These are phyloP conservation scores for Drosophila vallismaia DNA, from an alignment of 2,888 invertebrate species.

Conservation along the genomic window DNA sequence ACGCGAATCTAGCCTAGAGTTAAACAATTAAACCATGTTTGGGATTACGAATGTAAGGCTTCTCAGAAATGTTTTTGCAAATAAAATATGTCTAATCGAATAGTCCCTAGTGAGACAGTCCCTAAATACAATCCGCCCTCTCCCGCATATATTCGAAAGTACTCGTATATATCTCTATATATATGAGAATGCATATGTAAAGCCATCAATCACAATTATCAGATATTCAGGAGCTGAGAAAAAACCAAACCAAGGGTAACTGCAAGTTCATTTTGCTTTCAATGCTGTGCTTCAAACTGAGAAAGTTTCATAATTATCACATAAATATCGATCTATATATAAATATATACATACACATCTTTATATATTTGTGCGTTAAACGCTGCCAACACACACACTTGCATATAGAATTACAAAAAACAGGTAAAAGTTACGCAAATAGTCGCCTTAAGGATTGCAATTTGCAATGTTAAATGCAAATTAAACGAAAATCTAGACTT, in stretches of 20 bases:
- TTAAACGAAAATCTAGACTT: slow-evolving; percentile 20
- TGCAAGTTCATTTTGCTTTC: slow-evolving; percentile 59
- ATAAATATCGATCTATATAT: slow-evolving; percentile 29
- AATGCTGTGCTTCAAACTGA: slow-evolving; percentile 57
- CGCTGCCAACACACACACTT: slow-evolving; percentile 47
- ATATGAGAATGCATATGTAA: slow-evolving; percentile 26
- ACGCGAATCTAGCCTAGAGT: slow-evolving; percentile 35
- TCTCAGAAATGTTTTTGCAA: slow-evolving; percentile 19
- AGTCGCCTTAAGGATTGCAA: slow-evolving; percentile 58
- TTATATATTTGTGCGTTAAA: slow-evolving; percentile 61
- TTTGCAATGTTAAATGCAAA: slow-evolving; percentile 51
- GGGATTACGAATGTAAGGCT: slow-evolving; percentile 29
- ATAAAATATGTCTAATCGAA: slow-evolving; percentile 33
- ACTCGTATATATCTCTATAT: slow-evolving; percentile 9
- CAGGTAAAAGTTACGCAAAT: slow-evolving; percentile 40
- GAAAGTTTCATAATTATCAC: slow-evolving; percentile 50
- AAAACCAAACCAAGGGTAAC: slow-evolving; percentile 43
- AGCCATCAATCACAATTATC: slow-evolving; percentile 34
- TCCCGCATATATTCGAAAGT: slow-evolving; percentile 19
- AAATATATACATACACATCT: slow-evolving; percentile 42
- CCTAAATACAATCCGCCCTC: slow-evolving; percentile 70
- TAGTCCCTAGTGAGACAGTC: slow-evolving; percentile 54
- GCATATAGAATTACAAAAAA: slow-evolving; percentile 17
- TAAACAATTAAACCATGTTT: slow-evolving; percentile 4
- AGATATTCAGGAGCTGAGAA: slow-evolving; percentile 43